phyloP scores from a whole-genome alignment of 2,888 invertebrate species.

The Netelia virgata region DNA sequence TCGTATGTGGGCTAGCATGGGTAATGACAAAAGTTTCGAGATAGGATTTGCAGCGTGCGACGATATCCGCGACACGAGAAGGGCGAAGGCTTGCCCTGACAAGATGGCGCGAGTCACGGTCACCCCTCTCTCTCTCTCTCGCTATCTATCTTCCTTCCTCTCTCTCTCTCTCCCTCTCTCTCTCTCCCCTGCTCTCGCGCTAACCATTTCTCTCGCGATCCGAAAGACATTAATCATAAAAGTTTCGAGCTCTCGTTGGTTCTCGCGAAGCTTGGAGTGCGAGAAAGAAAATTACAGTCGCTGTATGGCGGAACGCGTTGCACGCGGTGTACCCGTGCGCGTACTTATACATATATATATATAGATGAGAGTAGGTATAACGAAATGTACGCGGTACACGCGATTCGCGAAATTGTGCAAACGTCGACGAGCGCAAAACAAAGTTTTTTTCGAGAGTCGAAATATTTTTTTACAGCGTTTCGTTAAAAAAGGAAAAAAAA shows the following conservation, averaged over 20 bases:
- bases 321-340: background rate
- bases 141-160: background rate
- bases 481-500: background rate
- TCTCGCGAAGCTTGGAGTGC: slow-evolving; percentile 51
- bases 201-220: slow-evolving; percentile 28
- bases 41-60: slow-evolving; percentile 18
- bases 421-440: background rate
- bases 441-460: background rate
- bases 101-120: slow-evolving; percentile 60
- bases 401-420: background rate
- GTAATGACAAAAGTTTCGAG: slow-evolving; percentile 54
- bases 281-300: slow-evolving; percentile 58
- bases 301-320: slow-evolving; percentile 1
- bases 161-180: background rate
- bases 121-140: slow-evolving; percentile 13
- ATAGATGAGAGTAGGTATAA: background rate
- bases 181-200: no score
- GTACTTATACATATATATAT: background rate
- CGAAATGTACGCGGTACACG: background rate
- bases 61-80: background rate
- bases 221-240: slow-evolving; percentile 71
- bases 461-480: background rate
- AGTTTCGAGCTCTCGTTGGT: slow-evolving; percentile 65
- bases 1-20: slow-evolving; percentile 33
- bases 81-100: slow-evolving; percentile 46